Evolutionary conservation across 2,888 invertebrate genomes (phyloP).

Genomic region (Digitonthophagus gazella): DNA sequence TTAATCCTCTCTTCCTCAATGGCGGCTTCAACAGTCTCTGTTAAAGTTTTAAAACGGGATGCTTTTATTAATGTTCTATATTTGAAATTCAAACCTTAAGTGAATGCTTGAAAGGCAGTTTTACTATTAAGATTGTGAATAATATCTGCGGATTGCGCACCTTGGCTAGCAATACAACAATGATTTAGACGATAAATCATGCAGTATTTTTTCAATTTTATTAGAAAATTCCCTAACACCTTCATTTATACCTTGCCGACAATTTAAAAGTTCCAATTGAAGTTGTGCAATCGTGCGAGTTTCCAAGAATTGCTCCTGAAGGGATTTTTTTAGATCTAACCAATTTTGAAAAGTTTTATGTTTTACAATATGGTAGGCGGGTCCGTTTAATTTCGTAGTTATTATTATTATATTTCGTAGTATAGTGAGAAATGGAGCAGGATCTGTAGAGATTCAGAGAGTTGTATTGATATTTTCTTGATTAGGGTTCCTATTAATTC

Average conservation of each 20-base stretch:
- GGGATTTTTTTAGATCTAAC: too few relatives aligned
- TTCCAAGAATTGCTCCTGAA: constrained; percentile 13
- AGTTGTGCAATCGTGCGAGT: constrained; percentile 10
- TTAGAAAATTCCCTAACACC: constrained; percentile 9
- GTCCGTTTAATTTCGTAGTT: too few relatives aligned
- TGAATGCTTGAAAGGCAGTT: constrained; percentile 7
- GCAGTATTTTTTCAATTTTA: constrained; percentile 8
- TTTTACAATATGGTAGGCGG: too few relatives aligned
- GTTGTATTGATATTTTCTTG: too few relatives aligned
- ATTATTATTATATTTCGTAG: too few relatives aligned
- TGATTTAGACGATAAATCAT: constrained; percentile 7
- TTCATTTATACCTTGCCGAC: background rate
- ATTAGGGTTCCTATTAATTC: too few relatives aligned
- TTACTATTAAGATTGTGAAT: background rate
- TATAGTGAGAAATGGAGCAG: too few relatives aligned
- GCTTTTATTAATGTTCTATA: constrained; percentile 12
- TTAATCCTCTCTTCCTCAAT: constrained; percentile 7
- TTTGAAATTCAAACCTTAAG: background rate
- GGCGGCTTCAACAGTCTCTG: background rate
- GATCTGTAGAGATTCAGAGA: too few relatives aligned
- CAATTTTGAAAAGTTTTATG: too few relatives aligned
- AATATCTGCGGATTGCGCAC: constrained; percentile 1
- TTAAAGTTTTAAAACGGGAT: constrained; percentile 2
- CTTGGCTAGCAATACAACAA: constrained; percentile 9
- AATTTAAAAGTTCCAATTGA: constrained; percentile 7